Evolutionary conservation across 2,888 invertebrate species (phyloP).

Genomic region (Elysia crispata): DNA sequence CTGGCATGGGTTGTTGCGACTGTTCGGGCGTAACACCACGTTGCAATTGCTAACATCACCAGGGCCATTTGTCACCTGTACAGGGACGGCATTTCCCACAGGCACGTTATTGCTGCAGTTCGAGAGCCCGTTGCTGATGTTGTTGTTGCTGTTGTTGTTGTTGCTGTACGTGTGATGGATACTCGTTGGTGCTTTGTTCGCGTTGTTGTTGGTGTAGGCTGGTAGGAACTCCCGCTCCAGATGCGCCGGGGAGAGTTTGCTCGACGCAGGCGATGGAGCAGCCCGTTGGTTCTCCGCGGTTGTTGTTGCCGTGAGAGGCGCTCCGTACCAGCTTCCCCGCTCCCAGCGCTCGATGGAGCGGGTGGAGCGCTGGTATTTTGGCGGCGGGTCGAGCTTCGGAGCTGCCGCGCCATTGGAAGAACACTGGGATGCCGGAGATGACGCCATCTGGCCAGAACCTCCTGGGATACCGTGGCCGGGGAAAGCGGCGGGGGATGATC

Average conservation of each 20-base stretch:
- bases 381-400: constrained; percentile 69
- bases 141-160: constrained; percentile 37
- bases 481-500: no score
- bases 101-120: not conserved
- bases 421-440: constrained; percentile 49
- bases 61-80: no score
- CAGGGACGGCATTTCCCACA: not conserved
- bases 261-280: constrained; percentile 64
- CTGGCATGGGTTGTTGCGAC: constrained; percentile 12
- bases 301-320: constrained; percentile 28
- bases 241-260: constrained; percentile 49
- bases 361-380: constrained; percentile 62
- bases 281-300: constrained; percentile 59
- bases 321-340: constrained; percentile 52
- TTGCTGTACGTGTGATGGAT: constrained; percentile 33
- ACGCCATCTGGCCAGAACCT: not conserved
- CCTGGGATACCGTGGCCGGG: no score
- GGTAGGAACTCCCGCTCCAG: constrained; percentile 69
- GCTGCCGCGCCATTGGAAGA: constrained; percentile 52
- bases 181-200: constrained; percentile 12
- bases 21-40: no score
- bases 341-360: constrained; percentile 57
- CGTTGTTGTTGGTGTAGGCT: constrained; percentile 59
- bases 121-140: constrained; percentile 14
- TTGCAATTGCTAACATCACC: no score